A percentile compares a stretch with the other conserved stretches of the same genome.
These are phyloP conservation scores for Opisthograptis luteolata DNA, from an alignment of 2,888 invertebrate species.

Conservation along the genomic window DNA sequence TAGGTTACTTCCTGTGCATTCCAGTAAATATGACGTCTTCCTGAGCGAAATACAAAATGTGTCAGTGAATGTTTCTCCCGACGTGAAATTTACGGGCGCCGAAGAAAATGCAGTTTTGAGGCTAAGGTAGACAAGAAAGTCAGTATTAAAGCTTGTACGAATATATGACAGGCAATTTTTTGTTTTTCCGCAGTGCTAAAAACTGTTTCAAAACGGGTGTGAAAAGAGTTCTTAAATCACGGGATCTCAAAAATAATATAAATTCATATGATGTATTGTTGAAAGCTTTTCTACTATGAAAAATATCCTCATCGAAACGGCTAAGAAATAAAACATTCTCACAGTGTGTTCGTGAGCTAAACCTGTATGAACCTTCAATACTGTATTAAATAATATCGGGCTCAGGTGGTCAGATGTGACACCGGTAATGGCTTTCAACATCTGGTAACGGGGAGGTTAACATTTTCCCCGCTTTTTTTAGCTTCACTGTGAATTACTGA, in stretches of 20 bases:
- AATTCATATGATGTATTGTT: too few species aligned
- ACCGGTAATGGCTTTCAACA: constrained; percentile 10
- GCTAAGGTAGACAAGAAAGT: background rate
- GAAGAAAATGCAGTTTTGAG: constrained; percentile 10
- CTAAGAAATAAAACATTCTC: too few species aligned
- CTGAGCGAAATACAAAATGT: constrained; percentile 8
- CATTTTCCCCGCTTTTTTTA: too few species aligned
- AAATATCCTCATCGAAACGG: too few species aligned
- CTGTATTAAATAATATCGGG: background rate
- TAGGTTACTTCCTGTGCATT: background rate
- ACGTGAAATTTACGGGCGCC: background rate
- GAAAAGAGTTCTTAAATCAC: too few species aligned
- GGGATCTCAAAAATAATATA: too few species aligned
- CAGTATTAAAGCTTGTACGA: background rate
- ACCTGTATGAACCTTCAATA: background rate
- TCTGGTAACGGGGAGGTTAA: constrained; percentile 1
- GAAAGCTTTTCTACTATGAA: too few species aligned
- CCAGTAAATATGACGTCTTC: constrained; percentile 2
- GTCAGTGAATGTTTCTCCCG: constrained; percentile 1
- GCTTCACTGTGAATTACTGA: background rate
- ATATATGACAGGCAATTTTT: too few species aligned
- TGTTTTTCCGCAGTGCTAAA: too few species aligned
- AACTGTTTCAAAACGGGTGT: too few species aligned
- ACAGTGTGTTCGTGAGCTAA: too few species aligned
- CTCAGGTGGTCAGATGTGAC: constrained; percentile 5